Conservation (phyloP, 2,797 vertebrate genomes). For the Thripadectes ignobilis region DNA sequence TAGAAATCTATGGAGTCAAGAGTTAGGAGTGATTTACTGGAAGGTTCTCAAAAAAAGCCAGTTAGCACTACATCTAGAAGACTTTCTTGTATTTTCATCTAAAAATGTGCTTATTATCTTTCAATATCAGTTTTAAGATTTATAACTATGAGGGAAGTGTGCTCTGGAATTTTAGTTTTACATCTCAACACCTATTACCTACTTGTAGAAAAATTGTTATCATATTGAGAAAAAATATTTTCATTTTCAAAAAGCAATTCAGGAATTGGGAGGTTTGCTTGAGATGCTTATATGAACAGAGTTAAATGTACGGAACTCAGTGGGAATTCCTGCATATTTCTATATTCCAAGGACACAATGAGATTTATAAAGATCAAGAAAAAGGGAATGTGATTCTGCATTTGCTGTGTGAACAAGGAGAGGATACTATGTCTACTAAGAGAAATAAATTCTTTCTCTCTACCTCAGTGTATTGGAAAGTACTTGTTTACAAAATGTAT, state of each 20-base stretch:
- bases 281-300: not conserved
- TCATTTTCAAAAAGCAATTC: not conserved
- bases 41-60: not conserved
- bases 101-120: not conserved
- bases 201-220: not conserved
- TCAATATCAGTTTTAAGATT: not conserved
- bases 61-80: not conserved
- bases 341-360: not conserved
- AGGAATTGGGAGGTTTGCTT: not conserved
- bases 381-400: not conserved
- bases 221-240: not conserved
- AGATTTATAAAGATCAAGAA: slow-evolving; percentile 23
- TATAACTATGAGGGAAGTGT: not conserved
- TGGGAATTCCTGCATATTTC: not conserved
- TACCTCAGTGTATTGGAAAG: not conserved
- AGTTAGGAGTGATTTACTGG: not conserved
- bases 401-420: not conserved
- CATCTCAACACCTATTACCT: not conserved
- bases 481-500: not conserved
- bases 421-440: not conserved
- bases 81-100: not conserved
- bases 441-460: not conserved
- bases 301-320: not conserved
- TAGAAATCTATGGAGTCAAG: not conserved
- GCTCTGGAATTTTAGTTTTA: not conserved